Percentiles rank a stretch among this genome's conserved stretches.
phyloP scores from a whole-genome alignment of 2,888 invertebrate species.

The Lycophotia porphyrea region DNA sequence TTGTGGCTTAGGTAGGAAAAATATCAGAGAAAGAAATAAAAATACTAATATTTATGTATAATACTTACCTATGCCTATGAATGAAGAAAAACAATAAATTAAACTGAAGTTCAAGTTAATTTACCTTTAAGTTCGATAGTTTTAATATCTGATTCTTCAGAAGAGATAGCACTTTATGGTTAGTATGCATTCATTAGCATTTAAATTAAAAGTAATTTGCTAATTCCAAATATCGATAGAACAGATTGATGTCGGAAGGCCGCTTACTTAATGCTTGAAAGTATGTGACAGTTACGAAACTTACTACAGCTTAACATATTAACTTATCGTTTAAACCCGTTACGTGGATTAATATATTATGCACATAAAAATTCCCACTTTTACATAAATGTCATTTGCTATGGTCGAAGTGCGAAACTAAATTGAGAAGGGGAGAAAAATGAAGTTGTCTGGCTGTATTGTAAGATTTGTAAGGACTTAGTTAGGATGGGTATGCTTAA shows the following conservation, averaged over 20 bases:
- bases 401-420: conserved; percentile 5
- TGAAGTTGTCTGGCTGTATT: conserved; percentile 27
- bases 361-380: conserved; percentile 18
- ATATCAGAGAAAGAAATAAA: background rate
- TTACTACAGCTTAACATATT: conserved; percentile 15
- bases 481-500: conserved; percentile 2
- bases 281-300: conserved; percentile 50
- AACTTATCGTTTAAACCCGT: conserved; percentile 38
- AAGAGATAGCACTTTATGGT: background rate
- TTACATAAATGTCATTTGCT: conserved; percentile 25
- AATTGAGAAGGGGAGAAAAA: background rate
- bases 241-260: conserved; percentile 46
- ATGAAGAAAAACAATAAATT: conserved; percentile 7
- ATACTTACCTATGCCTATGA: background rate
- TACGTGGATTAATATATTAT: conserved; percentile 21
- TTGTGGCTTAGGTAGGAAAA: background rate
- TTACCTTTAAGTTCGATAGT: background rate
- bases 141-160: background rate
- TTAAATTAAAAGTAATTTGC: conserved; percentile 32
- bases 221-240: conserved; percentile 22
- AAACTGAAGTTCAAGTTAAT: background rate
- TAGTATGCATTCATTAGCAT: conserved; percentile 14
- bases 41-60: background rate
- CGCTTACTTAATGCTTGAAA: conserved; percentile 20
- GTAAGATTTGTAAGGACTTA: conserved; percentile 4